Conservation (phyloP, 2,888 invertebrate species). For the Acrobasis suavella region DNA sequence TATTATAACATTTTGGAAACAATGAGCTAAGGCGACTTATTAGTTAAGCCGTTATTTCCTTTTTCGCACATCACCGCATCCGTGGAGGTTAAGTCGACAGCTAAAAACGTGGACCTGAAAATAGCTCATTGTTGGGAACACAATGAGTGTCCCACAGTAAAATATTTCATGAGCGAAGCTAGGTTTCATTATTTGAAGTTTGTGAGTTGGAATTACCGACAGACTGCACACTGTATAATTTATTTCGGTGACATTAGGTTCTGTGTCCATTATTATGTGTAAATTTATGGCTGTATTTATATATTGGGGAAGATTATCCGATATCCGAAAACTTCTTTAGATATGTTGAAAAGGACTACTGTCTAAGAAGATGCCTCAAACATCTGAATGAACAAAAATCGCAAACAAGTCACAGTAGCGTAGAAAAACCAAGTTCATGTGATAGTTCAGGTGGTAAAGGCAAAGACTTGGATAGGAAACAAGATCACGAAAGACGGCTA, state of each 20-base stretch:
- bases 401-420: too few relatives aligned
- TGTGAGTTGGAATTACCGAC: not conserved
- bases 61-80: not conserved
- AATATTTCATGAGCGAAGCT: not conserved
- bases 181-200: conserved; percentile 3
- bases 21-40: not conserved
- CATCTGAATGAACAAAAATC: too few relatives aligned
- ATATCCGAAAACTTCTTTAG: too few relatives aligned
- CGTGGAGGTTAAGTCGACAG: not conserved
- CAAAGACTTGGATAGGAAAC: too few relatives aligned
- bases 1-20: not conserved
- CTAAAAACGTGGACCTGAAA: not conserved
- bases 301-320: too few relatives aligned
- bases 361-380: too few relatives aligned
- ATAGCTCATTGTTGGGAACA: not conserved
- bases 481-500: too few relatives aligned
- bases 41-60: not conserved
- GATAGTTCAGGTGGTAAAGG: too few relatives aligned
- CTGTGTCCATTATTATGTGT: not conserved
- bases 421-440: too few relatives aligned
- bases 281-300: too few relatives aligned
- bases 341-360: too few relatives aligned
- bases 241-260: conserved; percentile 8
- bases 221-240: not conserved
- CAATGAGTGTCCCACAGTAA: not conserved